phyloP scores from a whole-genome alignment of 2,113 vertebrate genomes.

The Leptobrachium leishanense region DNA sequence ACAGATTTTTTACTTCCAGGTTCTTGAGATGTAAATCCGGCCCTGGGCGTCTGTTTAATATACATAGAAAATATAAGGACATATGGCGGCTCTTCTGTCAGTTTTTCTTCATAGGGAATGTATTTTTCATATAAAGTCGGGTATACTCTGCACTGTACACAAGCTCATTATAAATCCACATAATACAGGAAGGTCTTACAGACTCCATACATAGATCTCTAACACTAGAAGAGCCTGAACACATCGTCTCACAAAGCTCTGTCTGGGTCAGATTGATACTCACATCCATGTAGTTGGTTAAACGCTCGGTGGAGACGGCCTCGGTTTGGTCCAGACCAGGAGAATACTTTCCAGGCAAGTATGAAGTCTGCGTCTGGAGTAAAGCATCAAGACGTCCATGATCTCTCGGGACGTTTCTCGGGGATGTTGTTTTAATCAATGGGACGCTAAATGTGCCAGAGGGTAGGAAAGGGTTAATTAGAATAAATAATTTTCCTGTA shows the following conservation, averaged over 20 bases:
- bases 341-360: neutral
- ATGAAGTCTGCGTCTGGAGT: neutral
- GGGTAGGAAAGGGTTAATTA: neutral
- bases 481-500: no score
- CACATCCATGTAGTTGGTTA: slow-evolving; percentile 36
- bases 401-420: slow-evolving; percentile 5
- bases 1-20: no score
- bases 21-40: no score
- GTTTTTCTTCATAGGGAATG: no score
- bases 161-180: neutral
- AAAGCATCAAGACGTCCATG: neutral
- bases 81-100: no score
- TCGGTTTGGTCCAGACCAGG: neutral
- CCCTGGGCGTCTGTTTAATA: no score
- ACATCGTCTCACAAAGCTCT: neutral
- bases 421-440: neutral
- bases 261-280: neutral
- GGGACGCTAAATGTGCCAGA: neutral
- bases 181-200: neutral
- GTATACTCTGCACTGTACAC: neutral
- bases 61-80: no score
- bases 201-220: neutral
- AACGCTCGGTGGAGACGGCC: neutral
- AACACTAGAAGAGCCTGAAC: neutral
- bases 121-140: neutral